Evolutionary conservation across 2,113 vertebrate species (phyloP).

Genomic region (Cercopithecus mona): DNA sequence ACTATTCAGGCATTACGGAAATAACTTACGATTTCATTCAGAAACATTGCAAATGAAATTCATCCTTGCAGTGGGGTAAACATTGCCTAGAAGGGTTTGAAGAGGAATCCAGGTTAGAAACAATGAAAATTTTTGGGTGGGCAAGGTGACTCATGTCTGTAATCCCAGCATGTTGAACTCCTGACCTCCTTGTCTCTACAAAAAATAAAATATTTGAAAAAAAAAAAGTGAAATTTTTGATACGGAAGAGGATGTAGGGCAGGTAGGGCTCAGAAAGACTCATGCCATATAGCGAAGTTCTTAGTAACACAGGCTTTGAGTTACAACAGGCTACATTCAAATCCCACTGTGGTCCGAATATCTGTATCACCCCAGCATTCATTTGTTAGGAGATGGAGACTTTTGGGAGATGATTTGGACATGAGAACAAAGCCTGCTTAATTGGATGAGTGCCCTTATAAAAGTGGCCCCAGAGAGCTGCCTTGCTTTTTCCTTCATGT

Average conservation of each 20-base stretch:
- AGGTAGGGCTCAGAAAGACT: neutral
- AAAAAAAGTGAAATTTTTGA: neutral
- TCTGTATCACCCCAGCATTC: neutral
- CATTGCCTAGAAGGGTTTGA: neutral
- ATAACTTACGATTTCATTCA: slow-evolving; percentile 54
- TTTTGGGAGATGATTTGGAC: neutral
- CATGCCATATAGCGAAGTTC: neutral
- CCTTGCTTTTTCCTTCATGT: neutral
- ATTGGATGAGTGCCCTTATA: accelerated
- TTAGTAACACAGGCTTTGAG: neutral
- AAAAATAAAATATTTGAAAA: too few species aligned
- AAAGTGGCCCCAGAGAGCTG: neutral
- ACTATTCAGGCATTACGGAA: slow-evolving; percentile 45
- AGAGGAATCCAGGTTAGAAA: neutral
- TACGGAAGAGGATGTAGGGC: neutral
- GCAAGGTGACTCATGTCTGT: too few species aligned
- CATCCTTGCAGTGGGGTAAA: neutral
- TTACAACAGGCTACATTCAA: neutral
- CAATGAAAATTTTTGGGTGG: neutral
- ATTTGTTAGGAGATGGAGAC: neutral
- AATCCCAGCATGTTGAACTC: too few species aligned
- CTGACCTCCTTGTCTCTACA: too few species aligned
- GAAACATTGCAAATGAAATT: neutral
- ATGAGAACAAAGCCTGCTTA: neutral
- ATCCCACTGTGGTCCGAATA: neutral